Conservation (phyloP, 2,113 vertebrate genomes). For the Herpailurus yagouaroundi region DNA sequence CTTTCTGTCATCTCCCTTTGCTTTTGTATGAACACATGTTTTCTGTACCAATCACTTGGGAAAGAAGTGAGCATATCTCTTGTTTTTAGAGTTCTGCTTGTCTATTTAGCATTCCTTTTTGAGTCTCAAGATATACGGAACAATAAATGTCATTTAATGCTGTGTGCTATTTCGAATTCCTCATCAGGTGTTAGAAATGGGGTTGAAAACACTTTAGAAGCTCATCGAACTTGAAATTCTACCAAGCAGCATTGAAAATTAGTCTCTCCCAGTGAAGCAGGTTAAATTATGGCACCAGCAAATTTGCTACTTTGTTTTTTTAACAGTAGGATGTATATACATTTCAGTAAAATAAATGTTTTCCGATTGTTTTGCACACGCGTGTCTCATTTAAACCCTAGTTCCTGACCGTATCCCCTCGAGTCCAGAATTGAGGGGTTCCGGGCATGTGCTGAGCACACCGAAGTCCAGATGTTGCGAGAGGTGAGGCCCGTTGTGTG, state of each 20-base stretch:
- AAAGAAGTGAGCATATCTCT: conserved; percentile 59
- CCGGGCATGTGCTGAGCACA: too few species aligned
- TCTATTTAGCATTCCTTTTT: conserved; percentile 80
- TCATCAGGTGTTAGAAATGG: conserved; percentile 77
- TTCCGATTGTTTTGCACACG: conserved; percentile 86
- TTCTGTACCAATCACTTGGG: conserved; percentile 76
- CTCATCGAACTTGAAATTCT: conserved; percentile 78
- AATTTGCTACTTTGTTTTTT: conserved; percentile 86
- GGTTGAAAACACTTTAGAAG: conserved; percentile 76
- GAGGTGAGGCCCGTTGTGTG: not conserved
- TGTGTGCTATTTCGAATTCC: conserved; percentile 80
- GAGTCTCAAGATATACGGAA: conserved; percentile 81
- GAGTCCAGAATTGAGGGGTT: not conserved
- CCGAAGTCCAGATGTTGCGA: not conserved
- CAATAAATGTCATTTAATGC: conserved; percentile 81
- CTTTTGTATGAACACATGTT: conserved; percentile 43
- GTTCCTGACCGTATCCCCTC: not conserved
- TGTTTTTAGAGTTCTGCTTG: conserved; percentile 79
- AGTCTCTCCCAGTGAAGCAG: conserved; percentile 83
- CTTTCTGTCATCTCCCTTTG: not conserved
- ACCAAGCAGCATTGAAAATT: conserved; percentile 75
- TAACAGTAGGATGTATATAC: conserved; percentile 87
- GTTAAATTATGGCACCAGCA: conserved; percentile 87
- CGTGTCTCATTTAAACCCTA: conserved; percentile 74
- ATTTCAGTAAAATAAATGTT: conserved; percentile 90